A percentile compares a stretch with the other conserved stretches of the same genome.
Conservation (phyloP, 2,113 vertebrate genomes). For the Alethe castanea region DNA sequence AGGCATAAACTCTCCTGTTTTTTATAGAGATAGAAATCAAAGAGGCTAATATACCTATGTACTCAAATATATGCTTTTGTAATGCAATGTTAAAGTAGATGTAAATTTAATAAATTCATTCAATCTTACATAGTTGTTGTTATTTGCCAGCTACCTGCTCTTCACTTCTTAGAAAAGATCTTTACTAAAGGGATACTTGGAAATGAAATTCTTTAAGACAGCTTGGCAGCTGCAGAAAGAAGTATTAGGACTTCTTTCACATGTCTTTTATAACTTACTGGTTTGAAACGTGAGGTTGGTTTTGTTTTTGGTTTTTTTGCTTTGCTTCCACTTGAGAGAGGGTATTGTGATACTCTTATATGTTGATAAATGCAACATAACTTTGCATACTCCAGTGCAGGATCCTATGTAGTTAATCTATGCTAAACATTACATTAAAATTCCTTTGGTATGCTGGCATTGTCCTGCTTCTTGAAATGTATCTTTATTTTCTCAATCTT, state of each 20-base stretch:
- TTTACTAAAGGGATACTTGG: not conserved
- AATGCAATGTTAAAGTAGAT: not conserved
- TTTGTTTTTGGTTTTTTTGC: not conserved
- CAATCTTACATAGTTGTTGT: not conserved
- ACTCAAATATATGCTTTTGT: not conserved
- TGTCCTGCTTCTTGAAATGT: not conserved
- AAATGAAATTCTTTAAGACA: not conserved
- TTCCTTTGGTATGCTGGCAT: slow-evolving; percentile 7
- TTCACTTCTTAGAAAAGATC: not conserved
- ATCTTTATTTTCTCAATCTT: slow-evolving; percentile 41
- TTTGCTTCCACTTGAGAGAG: not conserved
- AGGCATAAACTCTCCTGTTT: not conserved
- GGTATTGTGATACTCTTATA: not conserved
- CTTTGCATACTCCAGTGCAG: not conserved
- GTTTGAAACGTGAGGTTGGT: not conserved
- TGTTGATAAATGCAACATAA: not conserved
- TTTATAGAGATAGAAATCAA: not conserved
- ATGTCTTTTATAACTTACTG: not conserved
- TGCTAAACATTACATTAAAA: not conserved
- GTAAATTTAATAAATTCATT: not conserved
- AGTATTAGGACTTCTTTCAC: not conserved
- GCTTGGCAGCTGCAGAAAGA: not conserved
- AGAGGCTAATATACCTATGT: not conserved
- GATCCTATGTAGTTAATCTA: not conserved
- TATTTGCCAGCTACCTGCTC: not conserved